Conservation (phyloP, 2,888 invertebrate genomes). For the Rhyacophila evoluta region DNA sequence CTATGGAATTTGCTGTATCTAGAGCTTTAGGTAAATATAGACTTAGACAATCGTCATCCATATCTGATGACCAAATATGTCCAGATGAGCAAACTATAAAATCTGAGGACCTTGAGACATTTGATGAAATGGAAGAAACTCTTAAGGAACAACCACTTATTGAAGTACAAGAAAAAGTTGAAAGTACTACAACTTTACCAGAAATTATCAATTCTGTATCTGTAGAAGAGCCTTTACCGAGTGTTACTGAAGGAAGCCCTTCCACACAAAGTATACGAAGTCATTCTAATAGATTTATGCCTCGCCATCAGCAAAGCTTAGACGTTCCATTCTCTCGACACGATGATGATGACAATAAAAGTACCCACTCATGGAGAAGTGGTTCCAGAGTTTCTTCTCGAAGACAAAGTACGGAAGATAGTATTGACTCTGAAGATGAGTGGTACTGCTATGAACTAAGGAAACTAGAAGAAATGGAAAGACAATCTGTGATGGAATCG, state of each 20-base stretch:
- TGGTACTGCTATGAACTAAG: slow-evolving; percentile 92
- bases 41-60: slow-evolving; percentile 77
- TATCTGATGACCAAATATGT: slow-evolving; percentile 76
- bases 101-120: slow-evolving; percentile 45
- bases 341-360: slow-evolving; percentile 86
- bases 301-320: slow-evolving; percentile 81
- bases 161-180: slow-evolving; percentile 58
- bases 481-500: slow-evolving; percentile 76
- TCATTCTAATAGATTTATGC: slow-evolving; percentile 72
- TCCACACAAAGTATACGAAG: slow-evolving; percentile 73
- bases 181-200: slow-evolving; percentile 61
- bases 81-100: slow-evolving; percentile 57
- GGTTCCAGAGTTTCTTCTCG: slow-evolving; percentile 87
- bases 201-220: slow-evolving; percentile 63
- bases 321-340: slow-evolving; percentile 81
- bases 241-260: slow-evolving; percentile 74
- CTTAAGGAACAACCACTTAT: slow-evolving; percentile 54
- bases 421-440: slow-evolving; percentile 93
- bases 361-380: slow-evolving; percentile 89
- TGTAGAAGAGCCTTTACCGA: slow-evolving; percentile 67
- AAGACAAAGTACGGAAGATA: slow-evolving; percentile 91
- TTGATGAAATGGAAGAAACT: slow-evolving; percentile 54
- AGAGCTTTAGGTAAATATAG: slow-evolving; percentile 85
- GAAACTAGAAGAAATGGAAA: slow-evolving; percentile 88
- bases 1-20: slow-evolving; percentile 88